phyloP scores from a whole-genome alignment of 2,113 vertebrate species.

The Clarias magur region DNA sequence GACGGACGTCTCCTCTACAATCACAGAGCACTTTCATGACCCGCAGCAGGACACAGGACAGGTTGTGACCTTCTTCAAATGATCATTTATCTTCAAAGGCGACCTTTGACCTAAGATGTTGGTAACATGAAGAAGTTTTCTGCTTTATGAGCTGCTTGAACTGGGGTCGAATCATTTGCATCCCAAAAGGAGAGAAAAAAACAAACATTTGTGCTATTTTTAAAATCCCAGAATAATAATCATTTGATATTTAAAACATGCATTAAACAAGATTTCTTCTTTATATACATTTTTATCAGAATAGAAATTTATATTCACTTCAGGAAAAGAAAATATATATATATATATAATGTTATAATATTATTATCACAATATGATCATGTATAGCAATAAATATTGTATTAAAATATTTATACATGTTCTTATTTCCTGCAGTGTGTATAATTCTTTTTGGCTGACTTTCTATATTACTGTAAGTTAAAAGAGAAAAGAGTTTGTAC shows the following conservation, averaged over 20 bases:
- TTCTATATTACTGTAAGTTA: too few relatives aligned
- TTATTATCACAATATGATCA: too few relatives aligned
- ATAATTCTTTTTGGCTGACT: too few relatives aligned
- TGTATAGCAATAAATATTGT: too few relatives aligned
- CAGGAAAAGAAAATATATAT: too few relatives aligned
- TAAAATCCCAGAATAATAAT: not conserved
- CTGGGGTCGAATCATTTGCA: not conserved
- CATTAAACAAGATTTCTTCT: not conserved
- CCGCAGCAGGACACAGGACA: not conserved
- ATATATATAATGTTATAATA: too few relatives aligned
- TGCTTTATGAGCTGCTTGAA: not conserved
- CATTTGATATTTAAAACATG: not conserved
- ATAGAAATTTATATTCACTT: not conserved
- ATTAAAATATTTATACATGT: too few relatives aligned
- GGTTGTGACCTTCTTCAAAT: not conserved
- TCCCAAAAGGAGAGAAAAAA: not conserved
- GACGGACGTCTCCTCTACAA: not conserved
- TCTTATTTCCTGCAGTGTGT: too few relatives aligned
- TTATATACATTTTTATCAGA: not conserved
- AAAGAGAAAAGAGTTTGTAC: too few relatives aligned
- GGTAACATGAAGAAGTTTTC: not conserved
- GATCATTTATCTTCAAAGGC: not conserved
- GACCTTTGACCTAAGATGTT: not conserved
- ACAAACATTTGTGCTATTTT: not conserved
- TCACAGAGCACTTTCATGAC: not conserved